Evolutionary conservation across 64 coral and sea anemone genomes (phyloP), one percentile per base, ranked within the genome.

Genomic region (Cladopsammia gracilis): DNA sequence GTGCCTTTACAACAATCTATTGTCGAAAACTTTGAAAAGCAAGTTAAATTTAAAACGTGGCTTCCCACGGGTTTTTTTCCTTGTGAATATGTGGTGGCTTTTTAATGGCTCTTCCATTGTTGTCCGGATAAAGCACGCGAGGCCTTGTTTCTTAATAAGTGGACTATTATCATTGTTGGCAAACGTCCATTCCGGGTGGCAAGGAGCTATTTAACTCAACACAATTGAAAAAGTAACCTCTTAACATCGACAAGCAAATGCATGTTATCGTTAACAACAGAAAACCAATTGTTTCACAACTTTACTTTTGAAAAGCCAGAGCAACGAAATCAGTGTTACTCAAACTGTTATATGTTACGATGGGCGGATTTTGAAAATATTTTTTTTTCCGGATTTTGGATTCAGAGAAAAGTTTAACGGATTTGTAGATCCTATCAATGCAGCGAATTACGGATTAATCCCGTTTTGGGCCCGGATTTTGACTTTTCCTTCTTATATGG

Each of bases 41-140:
- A 2, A 34, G 34, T 34, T 65, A 48, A 51, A 52, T 51, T 51
- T 6, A 18, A 64, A 84, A 9, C 61, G 16, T 64, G 79, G 47
- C 22, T 84, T 84, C 44, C 80, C 61, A 84, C 60, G 80, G 80
- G 80, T 66, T 47, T 42, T 52, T 51, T 4, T 76, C 12, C 73
- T 76, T 19, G 73, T 50, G 48, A 7, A 7, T 19, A 44, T 34
- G 34, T 34, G 34, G 34, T 34, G 34, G 34, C 26, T 47, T 1
- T 57, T 14, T 6, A 0, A 7, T 53, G 72, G 4, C 46, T 44
- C 2, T 77, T n/a, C 24, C 61, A 54, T 56, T 77, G 75, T 77
- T 56, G 72, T 75, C 16, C n/a, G 16, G 16, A 19, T 18, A 22
- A 22, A 10, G 52, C 74, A 73, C 71, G 71, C 15, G 34, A 73